Evolutionary conservation across 2,797 vertebrate species (phyloP), one percentile per base, ranked within the genome.

Genomic region (Adelosebastes latens): DNA sequence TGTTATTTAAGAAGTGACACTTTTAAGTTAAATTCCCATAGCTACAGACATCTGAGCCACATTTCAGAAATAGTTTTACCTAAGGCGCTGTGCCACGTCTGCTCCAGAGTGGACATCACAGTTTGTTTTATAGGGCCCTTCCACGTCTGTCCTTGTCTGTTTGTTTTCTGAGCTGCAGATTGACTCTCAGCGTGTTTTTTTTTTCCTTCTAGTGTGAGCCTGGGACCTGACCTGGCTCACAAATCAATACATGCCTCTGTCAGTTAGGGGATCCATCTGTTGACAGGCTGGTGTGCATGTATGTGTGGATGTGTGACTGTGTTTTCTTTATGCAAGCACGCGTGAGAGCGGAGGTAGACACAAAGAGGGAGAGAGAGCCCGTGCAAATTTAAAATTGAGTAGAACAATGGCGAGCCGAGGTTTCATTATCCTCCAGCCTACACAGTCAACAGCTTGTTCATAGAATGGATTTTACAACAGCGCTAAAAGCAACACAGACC

Each of bases 361-460:
- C 24, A 69, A 32, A 70, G 62, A 72, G 56, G 4, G 34, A 60
- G 31, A 16, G 55, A 13, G 49, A 75, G 64, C 20, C 63, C 12
- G 55, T 70, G 56, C 78, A 71, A 49, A 63, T 80, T 83, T 88
- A 69, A 83, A 85, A 80, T 65, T 29, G 60, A 79, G 84, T 42
- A 82, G 75, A 88, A 85, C 79, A 81, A 80, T 72, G 56, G 79
- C 7, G 64, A 82, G 85, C 81, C 81, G 70, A 75, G 74, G 75
- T 89, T 87, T 92, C 61, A 81, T 87, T 82, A 66, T 81, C 88
- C 84, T 92, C 75, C 75, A 80, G 86, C 82, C 83, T 84, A 52
- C 82, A 74, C 67, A 80, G 82, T 85, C 79, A 73, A 84, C 79
- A 80, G 89, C 87, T 87, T 89, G 86, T 93, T 88, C 80, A 63